Conservation (phyloP, 1,140 invertebrate species). For the Scylla paramamosain region DNA sequence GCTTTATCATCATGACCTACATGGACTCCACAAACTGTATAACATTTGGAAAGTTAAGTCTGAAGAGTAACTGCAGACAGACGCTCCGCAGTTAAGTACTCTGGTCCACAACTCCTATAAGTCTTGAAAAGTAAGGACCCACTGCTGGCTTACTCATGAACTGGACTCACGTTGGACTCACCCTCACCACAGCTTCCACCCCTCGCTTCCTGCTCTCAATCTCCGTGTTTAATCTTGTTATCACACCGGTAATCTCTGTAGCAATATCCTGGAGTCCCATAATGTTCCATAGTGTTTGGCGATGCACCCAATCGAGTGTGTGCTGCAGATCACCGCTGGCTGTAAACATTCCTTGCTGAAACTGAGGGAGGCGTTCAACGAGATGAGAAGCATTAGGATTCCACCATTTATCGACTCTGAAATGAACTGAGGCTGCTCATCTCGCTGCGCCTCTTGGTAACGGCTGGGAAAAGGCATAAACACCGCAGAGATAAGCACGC, state of each 20-base stretch:
- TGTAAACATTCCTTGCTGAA: slow-evolving; percentile 11
- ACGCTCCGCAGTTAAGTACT: too few species aligned
- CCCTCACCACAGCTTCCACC: too few species aligned
- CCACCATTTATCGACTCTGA: not conserved
- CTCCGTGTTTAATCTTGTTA: not conserved
- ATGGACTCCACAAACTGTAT: too few species aligned
- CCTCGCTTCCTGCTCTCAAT: too few species aligned
- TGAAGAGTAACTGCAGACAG: too few species aligned
- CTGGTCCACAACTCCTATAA: too few species aligned
- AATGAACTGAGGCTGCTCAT: not conserved
- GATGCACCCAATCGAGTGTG: not conserved
- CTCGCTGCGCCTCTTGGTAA: not conserved
- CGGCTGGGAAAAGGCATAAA: not conserved
- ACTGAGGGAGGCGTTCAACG: not conserved
- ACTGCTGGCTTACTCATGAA: too few species aligned
- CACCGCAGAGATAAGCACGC: too few species aligned
- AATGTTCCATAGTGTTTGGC: not conserved
- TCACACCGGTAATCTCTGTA: not conserved
- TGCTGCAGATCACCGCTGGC: not conserved
- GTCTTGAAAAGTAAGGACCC: too few species aligned
- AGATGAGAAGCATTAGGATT: not conserved
- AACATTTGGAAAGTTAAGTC: too few species aligned
- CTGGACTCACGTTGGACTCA: too few species aligned
- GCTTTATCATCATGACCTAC: too few species aligned
- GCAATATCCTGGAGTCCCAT: not conserved